These are phyloP conservation scores for Julus scanicus DNA, from an alignment of 2,888 invertebrate species.

Conservation along the genomic window DNA sequence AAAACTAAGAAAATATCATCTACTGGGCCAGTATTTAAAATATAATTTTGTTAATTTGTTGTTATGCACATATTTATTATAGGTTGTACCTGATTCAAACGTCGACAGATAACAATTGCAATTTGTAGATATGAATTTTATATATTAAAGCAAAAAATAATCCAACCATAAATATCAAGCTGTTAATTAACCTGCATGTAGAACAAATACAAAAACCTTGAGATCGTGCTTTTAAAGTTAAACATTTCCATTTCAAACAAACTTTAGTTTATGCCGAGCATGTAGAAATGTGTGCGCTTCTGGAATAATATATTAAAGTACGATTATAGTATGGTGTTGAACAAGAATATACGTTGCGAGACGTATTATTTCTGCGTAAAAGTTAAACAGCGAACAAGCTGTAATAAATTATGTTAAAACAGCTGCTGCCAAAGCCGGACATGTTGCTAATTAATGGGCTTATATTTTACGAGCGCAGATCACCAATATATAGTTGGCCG, in stretches of 20 bases:
- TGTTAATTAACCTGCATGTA: neutral
- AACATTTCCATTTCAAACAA: neutral
- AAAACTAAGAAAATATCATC: no score
- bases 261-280: no score
- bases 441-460: constrained; percentile 47
- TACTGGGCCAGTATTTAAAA: no score
- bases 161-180: no score
- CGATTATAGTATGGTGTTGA: no score
- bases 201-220: neutral
- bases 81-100: no score
- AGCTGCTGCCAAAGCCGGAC: constrained; percentile 16
- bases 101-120: no score
- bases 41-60: no score
- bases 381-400: neutral
- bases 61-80: no score
- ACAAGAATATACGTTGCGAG: neutral
- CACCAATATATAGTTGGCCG: constrained; percentile 27
- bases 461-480: constrained; percentile 42
- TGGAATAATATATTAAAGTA: no score
- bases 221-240: neutral
- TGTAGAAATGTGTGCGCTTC: neutral
- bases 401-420: constrained; percentile 10
- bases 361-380: neutral
- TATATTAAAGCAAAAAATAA: no score
- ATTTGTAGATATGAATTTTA: no score